phyloP scores from a whole-genome alignment of 2,113 vertebrate species.

The Rhineura floridana region DNA sequence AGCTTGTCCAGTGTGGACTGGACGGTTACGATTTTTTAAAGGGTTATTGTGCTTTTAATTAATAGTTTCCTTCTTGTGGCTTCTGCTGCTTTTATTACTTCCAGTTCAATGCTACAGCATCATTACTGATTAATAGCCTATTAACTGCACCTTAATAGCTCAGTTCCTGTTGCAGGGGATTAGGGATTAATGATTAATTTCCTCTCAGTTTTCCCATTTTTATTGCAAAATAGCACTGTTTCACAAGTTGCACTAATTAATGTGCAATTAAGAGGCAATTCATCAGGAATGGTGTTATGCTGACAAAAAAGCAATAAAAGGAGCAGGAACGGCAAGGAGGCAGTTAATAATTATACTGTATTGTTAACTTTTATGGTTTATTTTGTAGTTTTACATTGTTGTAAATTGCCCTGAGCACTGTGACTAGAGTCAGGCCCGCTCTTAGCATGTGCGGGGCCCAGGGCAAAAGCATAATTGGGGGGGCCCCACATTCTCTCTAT shows the following conservation, averaged over 20 bases:
- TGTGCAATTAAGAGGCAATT: slow-evolving; percentile 8
- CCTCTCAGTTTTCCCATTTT: not conserved
- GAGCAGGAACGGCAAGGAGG: not conserved
- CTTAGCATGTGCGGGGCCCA: no score
- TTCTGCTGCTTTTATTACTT: not conserved
- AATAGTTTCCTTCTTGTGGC: not conserved
- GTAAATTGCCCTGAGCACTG: not conserved
- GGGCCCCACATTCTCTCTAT: no score
- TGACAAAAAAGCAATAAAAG: not conserved
- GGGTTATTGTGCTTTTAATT: not conserved
- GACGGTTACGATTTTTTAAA: not conserved
- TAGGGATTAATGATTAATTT: slow-evolving; percentile 11
- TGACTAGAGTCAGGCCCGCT: no score
- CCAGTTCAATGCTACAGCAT: not conserved
- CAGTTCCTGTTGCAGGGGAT: not conserved
- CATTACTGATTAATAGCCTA: not conserved
- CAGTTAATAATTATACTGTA: not conserved
- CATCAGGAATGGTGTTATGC: slow-evolving; percentile 1
- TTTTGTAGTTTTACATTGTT: not conserved
- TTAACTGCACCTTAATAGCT: not conserved
- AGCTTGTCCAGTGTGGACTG: not conserved
- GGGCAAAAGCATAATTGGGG: no score
- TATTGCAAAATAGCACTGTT: slow-evolving; percentile 2
- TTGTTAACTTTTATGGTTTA: not conserved
- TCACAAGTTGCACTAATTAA: not conserved